Conservation (phyloP, 2,888 invertebrate genomes). For the Dioctria rufipes region DNA sequence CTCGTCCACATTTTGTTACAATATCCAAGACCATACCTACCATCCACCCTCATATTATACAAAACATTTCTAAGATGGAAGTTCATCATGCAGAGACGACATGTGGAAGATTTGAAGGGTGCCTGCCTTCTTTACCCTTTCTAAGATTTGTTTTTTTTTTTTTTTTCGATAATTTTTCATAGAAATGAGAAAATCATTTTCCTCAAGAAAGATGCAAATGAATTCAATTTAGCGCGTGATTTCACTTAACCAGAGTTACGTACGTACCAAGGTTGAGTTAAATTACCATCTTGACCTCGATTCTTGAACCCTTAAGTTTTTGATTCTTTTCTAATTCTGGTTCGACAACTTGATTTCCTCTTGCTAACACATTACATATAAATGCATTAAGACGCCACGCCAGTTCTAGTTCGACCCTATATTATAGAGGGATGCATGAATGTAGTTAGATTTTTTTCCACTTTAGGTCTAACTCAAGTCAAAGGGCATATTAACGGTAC, state of each 20-base stretch:
- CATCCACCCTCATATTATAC: not conserved
- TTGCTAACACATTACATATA: not conserved
- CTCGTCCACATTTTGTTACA: not conserved
- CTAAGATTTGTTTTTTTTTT: not conserved
- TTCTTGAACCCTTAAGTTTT: not conserved
- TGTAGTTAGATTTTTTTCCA: not conserved
- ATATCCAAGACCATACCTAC: not conserved
- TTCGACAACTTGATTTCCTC: not conserved
- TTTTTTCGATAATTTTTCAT: not conserved
- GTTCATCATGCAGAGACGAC: not conserved
- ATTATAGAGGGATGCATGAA: not conserved
- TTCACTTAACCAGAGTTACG: not conserved
- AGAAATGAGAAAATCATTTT: not conserved
- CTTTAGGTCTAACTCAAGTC: not conserved
- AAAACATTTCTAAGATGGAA: not conserved
- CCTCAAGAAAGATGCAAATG: not conserved
- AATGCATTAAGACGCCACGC: not conserved
- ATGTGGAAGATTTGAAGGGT: not conserved
- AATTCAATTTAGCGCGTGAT: not conserved
- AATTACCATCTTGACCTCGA: not conserved
- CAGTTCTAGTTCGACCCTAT: not conserved
- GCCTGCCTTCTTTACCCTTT: not conserved
- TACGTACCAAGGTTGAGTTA: not conserved
- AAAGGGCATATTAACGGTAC: not conserved
- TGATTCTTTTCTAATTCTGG: not conserved